These are phyloP conservation scores for Acrocephalus kingi DNA, from an alignment of 2,113 vertebrate genomes.

Conservation along the genomic window DNA sequence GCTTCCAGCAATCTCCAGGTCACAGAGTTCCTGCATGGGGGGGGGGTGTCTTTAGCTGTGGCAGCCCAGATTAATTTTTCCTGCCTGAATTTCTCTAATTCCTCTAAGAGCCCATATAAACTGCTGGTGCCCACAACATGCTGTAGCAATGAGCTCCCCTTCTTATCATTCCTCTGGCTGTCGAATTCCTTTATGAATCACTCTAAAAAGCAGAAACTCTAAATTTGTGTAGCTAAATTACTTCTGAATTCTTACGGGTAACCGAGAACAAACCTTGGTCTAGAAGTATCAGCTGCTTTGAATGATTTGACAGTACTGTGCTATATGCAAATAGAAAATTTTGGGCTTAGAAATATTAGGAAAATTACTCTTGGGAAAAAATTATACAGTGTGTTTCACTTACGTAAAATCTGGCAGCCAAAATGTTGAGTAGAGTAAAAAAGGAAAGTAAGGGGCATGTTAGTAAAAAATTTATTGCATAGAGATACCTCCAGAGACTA, in stretches of 20 bases:
- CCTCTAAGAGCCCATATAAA: background rate
- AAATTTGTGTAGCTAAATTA: background rate
- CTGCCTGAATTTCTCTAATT: background rate
- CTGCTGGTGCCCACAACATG: background rate
- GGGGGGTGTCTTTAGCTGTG: background rate
- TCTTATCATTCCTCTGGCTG: background rate
- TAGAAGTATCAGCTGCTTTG: background rate
- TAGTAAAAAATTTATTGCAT: background rate
- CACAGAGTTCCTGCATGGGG: background rate
- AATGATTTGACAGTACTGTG: background rate
- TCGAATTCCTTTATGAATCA: background rate
- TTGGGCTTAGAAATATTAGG: background rate
- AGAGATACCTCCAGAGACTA: background rate
- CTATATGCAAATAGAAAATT: background rate
- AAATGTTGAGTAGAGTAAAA: conserved; percentile 2
- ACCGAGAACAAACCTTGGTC: background rate
- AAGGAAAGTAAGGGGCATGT: background rate
- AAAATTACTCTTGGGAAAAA: background rate
- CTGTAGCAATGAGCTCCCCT: background rate
- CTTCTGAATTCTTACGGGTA: background rate
- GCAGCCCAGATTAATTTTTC: background rate
- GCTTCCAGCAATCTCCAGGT: background rate
- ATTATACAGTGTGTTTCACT: background rate
- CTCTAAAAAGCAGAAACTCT: background rate
- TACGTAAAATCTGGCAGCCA: background rate